Evolutionary conservation across 2,888 invertebrate species (phyloP).

Genomic region (Orthosia cruda): DNA sequence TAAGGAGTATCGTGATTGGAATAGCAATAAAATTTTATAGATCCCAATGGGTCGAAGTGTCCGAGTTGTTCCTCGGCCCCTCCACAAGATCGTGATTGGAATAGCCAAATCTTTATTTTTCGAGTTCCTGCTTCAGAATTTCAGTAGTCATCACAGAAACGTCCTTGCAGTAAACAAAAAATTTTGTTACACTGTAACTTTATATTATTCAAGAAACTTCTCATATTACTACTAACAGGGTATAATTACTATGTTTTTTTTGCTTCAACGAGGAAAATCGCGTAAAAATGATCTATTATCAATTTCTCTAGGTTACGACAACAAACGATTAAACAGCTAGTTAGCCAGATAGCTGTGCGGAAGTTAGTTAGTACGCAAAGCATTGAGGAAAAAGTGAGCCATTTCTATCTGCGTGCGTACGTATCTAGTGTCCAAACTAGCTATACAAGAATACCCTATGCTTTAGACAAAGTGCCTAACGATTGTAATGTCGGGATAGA

Average conservation of each 20-base stretch:
- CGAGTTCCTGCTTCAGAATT: neutral
- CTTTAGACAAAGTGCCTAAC: no score
- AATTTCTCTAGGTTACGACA: slow-evolving; percentile 25
- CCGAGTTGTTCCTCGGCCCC: no score
- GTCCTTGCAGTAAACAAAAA: neutral
- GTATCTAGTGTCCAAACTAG: neutral
- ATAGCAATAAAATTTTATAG: no score
- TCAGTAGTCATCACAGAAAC: neutral
- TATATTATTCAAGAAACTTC: neutral
- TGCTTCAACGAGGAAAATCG: slow-evolving; percentile 26
- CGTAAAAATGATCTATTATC: neutral
- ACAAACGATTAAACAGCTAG: neutral
- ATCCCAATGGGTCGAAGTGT: no score
- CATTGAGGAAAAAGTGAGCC: neutral
- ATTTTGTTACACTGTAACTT: neutral
- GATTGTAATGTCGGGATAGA: no score
- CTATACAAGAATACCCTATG: neutral
- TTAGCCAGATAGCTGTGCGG: neutral
- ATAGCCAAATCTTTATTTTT: no score
- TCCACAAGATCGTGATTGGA: no score
- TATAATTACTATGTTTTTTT: neutral
- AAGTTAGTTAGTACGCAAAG: neutral
- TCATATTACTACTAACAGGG: neutral
- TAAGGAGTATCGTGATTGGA: neutral
- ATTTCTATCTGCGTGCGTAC: slow-evolving; percentile 1